Evolutionary conservation across 2,888 invertebrate genomes (phyloP), one percentile per base, ranked within the genome.

Genomic region (Cyclophora punctaria): DNA sequence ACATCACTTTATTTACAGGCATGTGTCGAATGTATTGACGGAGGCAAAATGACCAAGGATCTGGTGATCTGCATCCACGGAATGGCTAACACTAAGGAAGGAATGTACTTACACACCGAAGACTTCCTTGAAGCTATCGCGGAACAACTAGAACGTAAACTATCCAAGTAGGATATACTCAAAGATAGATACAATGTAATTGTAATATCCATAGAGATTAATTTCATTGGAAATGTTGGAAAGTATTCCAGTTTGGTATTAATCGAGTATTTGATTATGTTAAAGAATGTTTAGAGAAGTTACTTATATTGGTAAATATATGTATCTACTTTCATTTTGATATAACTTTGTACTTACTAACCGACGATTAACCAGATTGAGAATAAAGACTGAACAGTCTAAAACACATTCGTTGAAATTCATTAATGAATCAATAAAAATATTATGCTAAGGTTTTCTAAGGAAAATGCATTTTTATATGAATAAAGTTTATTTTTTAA

Each of bases 11-110:
- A 3, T 46, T 73, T 73, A 34, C 75, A 89, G 78, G 94, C 96
- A 0, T 97, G 96, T 75, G 91, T 96, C 2, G 94, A 95, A 66
- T 93, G 93, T 58, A 93, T 97, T 5, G 93, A 96, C 75, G 87
- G 91, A 54, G 96, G 96, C 43, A 92, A 94, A 73, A 93, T 96
- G 93, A 97, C 96, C 7, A 97, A 96, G 84, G 96, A 97, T 85
- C 89, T 97, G 67, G 95, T 94, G 20, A 94, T 92, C 55, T 96
- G 96, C 72, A 95, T 97, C 72, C 93, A 96, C 75, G 96, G 96
- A 34, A 66, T 95, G 61, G 90, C 92, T 53, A 94, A 95, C 72
- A 93, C 95, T 7, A 95, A 94, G 75, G 93, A 94, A 50, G 93
- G 92, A 52, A 95, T 95, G 91, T 97, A 90, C 78, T 88, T 96